These are phyloP conservation scores for Epistrophella euchroma DNA, from an alignment of 2,888 invertebrate species.

Conservation along the genomic window DNA sequence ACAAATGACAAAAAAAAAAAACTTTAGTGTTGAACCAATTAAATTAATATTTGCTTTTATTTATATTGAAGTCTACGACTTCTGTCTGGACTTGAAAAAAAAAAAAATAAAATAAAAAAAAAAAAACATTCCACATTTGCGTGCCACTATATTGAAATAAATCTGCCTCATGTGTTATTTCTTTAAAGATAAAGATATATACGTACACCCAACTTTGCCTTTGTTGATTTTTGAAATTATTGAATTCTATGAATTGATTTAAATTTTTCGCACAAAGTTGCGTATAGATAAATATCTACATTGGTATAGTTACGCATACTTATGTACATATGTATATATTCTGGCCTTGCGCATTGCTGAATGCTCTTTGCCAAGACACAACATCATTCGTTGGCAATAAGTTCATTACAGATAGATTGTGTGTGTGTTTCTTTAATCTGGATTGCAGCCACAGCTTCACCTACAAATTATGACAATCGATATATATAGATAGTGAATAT, in stretches of 20 bases:
- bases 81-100: conserved; percentile 34
- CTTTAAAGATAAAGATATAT: conserved; percentile 10
- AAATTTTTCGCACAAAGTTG: conserved; percentile 26
- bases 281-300: conserved; percentile 9
- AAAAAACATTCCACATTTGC: conserved; percentile 32
- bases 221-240: conserved; percentile 67
- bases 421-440: conserved; percentile 64
- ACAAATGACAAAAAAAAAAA: not conserved
- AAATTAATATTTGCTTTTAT: conserved; percentile 63
- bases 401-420: conserved; percentile 77
- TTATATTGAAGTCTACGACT: conserved; percentile 50
- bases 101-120: conserved; percentile 25
- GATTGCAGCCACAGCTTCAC: conserved; percentile 77
- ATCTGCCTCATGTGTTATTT: conserved; percentile 50
- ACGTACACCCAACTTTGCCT: conserved; percentile 23
- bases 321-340: not conserved
- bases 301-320: conserved; percentile 15
- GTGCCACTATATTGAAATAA: conserved; percentile 2
- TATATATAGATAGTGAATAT: not conserved
- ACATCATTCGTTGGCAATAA: conserved; percentile 74
- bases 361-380: conserved; percentile 40
- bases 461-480: conserved; percentile 21
- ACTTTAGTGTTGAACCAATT: conserved; percentile 64
- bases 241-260: conserved; percentile 58
- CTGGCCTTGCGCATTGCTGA: conserved; percentile 44